A percentile compares a stretch with the other conserved stretches of the same genome.
phyloP scores from a whole-genome alignment of 2,888 invertebrate genomes.

The Lissonota sp. region DNA sequence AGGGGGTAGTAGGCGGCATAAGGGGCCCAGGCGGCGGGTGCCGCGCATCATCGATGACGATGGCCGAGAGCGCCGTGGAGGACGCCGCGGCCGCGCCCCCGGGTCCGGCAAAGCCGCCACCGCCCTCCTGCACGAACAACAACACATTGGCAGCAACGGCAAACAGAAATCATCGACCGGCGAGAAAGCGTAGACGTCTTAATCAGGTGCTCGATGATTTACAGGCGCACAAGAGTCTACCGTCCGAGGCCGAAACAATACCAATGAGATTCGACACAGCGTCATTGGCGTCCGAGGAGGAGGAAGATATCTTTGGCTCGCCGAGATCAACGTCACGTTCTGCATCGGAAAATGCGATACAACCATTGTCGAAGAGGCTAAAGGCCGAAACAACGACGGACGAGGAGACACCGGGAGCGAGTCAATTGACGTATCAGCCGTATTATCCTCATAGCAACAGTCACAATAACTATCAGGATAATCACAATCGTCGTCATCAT shows the following conservation, averaged over 20 bases:
- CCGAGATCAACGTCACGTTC: slow-evolving; percentile 77
- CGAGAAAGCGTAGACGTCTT: slow-evolving; percentile 91
- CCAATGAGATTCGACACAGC: slow-evolving; percentile 68
- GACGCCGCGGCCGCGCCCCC: slow-evolving; percentile 87
- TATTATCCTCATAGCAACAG: slow-evolving; percentile 56
- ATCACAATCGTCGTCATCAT: slow-evolving; percentile 72
- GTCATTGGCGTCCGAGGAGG: slow-evolving; percentile 76
- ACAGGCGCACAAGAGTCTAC: slow-evolving; percentile 82
- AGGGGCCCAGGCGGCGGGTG: slow-evolving; percentile 84
- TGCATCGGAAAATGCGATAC: slow-evolving; percentile 67
- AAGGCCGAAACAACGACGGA: slow-evolving; percentile 83
- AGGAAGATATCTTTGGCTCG: slow-evolving; percentile 81
- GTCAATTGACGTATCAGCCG: slow-evolving; percentile 52
- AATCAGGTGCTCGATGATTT: slow-evolving; percentile 93
- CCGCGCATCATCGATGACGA: slow-evolving; percentile 87
- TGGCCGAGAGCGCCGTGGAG: slow-evolving; percentile 89
- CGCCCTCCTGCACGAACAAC: slow-evolving; percentile 85
- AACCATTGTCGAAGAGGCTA: slow-evolving; percentile 78
- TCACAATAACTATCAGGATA: slow-evolving; percentile 70
- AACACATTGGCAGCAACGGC: slow-evolving; percentile 87
- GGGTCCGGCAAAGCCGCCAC: slow-evolving; percentile 84
- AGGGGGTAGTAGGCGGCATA: slow-evolving; percentile 81
- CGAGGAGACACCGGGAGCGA: slow-evolving; percentile 65
- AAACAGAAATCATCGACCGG: slow-evolving; percentile 87
- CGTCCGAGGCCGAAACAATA: slow-evolving; percentile 60